phyloP scores from a whole-genome alignment of 2,888 invertebrate species.

The Eupithecia vulgata region DNA sequence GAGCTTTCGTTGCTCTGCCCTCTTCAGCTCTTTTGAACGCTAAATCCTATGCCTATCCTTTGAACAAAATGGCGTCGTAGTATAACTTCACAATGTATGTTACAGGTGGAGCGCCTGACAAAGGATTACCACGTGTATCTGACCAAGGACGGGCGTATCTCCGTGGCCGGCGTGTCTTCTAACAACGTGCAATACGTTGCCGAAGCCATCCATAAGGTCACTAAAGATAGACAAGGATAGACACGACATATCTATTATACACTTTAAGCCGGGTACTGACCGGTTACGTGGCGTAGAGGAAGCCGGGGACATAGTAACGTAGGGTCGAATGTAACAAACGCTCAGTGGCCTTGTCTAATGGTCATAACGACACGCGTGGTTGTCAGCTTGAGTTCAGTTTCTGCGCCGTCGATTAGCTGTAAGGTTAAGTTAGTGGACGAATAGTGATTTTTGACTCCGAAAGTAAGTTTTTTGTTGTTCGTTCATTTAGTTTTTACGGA shows the following conservation, averaged over 20 bases:
- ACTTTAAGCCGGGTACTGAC: neutral
- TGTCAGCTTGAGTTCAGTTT: neutral
- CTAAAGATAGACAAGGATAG: slow-evolving; percentile 79
- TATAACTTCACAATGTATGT: neutral
- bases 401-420: neutral
- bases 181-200: slow-evolving; percentile 98
- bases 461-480: neutral
- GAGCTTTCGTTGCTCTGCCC: no score
- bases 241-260: slow-evolving; percentile 31
- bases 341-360: neutral
- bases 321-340: neutral
- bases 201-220: slow-evolving; percentile 95
- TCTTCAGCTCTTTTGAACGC: no score
- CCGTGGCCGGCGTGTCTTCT: slow-evolving; percentile 97
- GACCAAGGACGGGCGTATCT: slow-evolving; percentile 99
- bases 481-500: neutral
- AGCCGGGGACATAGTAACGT: neutral
- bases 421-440: no score
- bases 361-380: neutral
- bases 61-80: no score
- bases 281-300: neutral
- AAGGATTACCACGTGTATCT: slow-evolving; percentile 97
- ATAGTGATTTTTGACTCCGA: neutral
- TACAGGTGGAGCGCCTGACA: slow-evolving; percentile 91
- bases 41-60: no score